Base-by-base conservation (phyloP, 2,797 vertebrate genomes). In the Hylomyscus alleni region DNA sequence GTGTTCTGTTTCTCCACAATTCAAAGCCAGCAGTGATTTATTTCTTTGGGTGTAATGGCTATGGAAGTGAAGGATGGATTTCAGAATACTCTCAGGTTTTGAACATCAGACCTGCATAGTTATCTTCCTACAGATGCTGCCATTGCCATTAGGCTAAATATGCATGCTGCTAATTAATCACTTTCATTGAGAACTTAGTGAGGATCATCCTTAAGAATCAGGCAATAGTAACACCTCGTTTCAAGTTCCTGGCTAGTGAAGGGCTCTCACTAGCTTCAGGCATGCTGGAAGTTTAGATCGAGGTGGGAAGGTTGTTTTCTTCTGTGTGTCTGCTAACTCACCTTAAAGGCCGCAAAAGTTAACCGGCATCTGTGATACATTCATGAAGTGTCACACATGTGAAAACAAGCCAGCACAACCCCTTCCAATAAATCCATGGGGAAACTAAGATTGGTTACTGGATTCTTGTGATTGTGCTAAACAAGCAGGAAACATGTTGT, bases 171-270 rank as follows among this genome's bases (percentile, higher is more conserved):
- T 99, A 98, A 98, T 99, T 98, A 98, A 98, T 99, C 98, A 98
- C 97, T 98, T 99, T 98, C 97, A 97, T 96, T 97, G 98, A 98
- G 98, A 98, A 98, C 97, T 98, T 99, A 99, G 99, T 99, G 99
- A 99, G 98, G 98, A 99, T 98, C 98, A 98, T 98, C 98, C 98
- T 98, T 94, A 97, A 98, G 97, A 97, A 98, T 96, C 97, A 98
- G 98, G 98, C 97, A 97, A 98, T 98, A 94, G 90, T 98, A 95
- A 92, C 93, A 97, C 97, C 96, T 97, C 97, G 96, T 97, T 98
- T 98, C 96, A 97, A 91, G 96, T 94, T 97, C 52, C 89, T 96
- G 96, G 96, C 95, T 95, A 92, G n/a, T 37, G 19, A 72, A 19
- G 69, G 1, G 92, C 97, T 96, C 75, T 95, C 89, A 89, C 26